Conservation (phyloP, 2,888 invertebrate genomes). For the Lymantria monacha region DNA sequence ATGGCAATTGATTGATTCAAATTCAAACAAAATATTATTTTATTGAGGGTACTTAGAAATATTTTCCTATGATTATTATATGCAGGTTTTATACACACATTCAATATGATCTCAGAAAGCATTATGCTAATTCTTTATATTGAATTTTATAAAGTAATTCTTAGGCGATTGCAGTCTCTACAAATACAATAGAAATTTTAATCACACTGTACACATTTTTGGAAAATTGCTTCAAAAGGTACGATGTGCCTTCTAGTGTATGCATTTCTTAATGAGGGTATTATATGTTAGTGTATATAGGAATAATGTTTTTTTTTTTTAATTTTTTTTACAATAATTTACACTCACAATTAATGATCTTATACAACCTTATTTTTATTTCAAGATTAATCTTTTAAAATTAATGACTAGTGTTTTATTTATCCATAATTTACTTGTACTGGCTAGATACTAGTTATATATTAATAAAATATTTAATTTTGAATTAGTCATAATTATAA, state of each 20-base stretch:
- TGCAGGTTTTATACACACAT: background rate
- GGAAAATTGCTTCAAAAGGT: slow-evolving; percentile 58
- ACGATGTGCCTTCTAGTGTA: slow-evolving; percentile 73
- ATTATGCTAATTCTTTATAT: slow-evolving; percentile 17
- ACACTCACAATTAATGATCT: too few relatives aligned
- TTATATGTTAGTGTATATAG: slow-evolving; percentile 65
- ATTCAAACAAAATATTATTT: too few relatives aligned
- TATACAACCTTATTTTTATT: too few relatives aligned
- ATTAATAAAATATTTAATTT: too few relatives aligned
- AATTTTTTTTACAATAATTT: background rate
- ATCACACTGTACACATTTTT: slow-evolving; percentile 25
- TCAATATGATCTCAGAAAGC: background rate
- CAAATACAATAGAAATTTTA: slow-evolving; percentile 3
- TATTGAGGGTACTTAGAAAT: too few relatives aligned
- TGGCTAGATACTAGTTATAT: too few relatives aligned
- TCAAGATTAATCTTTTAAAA: too few relatives aligned
- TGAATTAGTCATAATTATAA: too few relatives aligned
- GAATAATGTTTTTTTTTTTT: slow-evolving; percentile 8
- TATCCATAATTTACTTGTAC: too few relatives aligned
- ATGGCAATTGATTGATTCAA: too few relatives aligned
- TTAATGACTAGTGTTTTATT: too few relatives aligned
- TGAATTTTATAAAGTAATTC: slow-evolving; percentile 13
- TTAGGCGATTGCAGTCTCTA: slow-evolving; percentile 4
- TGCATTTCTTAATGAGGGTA: slow-evolving; percentile 70
- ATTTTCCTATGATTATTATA: background rate